Evolutionary conservation across 2,113 vertebrate species (phyloP).

Genomic region (Terrapene triunguis): DNA sequence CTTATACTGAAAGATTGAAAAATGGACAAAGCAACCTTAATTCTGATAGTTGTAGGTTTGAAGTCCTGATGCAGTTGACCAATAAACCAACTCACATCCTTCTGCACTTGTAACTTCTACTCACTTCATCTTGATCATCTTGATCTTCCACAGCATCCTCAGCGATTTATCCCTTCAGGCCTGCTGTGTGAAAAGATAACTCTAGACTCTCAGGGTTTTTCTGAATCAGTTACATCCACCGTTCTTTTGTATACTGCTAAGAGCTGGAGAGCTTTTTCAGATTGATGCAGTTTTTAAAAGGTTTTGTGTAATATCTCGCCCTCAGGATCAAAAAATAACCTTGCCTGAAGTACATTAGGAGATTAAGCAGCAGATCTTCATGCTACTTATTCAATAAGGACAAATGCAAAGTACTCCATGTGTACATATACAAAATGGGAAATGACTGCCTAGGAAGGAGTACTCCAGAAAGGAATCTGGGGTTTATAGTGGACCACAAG

Average conservation of each 20-base stretch:
- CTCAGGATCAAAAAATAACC: constrained; percentile 58
- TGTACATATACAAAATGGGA: too few species aligned
- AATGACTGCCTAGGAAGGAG: too few species aligned
- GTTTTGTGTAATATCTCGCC: constrained; percentile 62
- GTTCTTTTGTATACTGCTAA: constrained; percentile 56
- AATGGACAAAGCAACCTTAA: constrained; percentile 56
- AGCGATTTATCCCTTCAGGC: constrained; percentile 38
- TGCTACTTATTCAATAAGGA: background rate
- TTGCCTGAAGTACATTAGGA: constrained; percentile 38
- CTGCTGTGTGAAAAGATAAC: background rate
- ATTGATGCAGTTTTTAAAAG: constrained; percentile 45
- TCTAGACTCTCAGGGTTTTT: constrained; percentile 55
- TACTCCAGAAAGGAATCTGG: too few species aligned
- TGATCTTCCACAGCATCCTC: constrained; percentile 38
- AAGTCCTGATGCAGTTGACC: constrained; percentile 55
- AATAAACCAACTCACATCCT: constrained; percentile 64
- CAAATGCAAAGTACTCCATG: too few species aligned
- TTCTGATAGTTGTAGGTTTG: constrained; percentile 59
- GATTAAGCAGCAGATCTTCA: constrained; percentile 29
- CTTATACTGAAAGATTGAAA: constrained; percentile 52
- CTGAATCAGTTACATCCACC: constrained; percentile 43
- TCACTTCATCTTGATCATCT: constrained; percentile 54
- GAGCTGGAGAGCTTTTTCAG: constrained; percentile 54
- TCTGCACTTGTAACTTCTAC: constrained; percentile 60
- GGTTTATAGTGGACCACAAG: too few species aligned